Conservation (phyloP, 2,888 invertebrate genomes). For the Thymelicus acteon region DNA sequence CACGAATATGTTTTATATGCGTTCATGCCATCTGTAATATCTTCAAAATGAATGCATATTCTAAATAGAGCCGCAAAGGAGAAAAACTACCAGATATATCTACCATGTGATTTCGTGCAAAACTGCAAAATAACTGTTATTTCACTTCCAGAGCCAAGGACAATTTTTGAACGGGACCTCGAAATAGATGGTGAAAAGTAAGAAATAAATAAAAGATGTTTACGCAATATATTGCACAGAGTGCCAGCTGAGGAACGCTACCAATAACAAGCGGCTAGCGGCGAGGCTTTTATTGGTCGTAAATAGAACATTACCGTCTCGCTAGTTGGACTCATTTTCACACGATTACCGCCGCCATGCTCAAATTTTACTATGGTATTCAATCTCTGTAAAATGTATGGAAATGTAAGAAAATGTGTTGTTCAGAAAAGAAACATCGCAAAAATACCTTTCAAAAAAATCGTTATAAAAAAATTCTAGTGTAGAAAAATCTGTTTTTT, state of each 20-base stretch:
- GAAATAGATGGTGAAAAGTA: neutral
- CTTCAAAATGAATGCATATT: too few species aligned
- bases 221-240: conserved; percentile 17
- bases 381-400: neutral
- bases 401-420: too few species aligned
- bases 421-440: too few species aligned
- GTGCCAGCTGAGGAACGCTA: conserved; percentile 48
- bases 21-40: too few species aligned
- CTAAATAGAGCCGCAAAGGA: too few species aligned
- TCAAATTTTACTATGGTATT: neutral
- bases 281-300: conserved; percentile 73
- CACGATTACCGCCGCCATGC: conserved; percentile 48
- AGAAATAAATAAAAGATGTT: conserved; percentile 15
- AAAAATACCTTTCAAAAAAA: too few species aligned
- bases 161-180: neutral
- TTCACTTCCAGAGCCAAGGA: neutral
- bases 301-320: conserved; percentile 71
- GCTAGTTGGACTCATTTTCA: conserved; percentile 59
- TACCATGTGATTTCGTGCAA: neutral
- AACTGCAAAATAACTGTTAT: neutral
- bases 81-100: too few species aligned
- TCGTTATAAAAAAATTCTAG: too few species aligned
- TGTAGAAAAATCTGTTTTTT: too few species aligned
- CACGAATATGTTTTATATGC: neutral
- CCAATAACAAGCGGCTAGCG: conserved; percentile 69